Conservation (phyloP, 2,888 invertebrate species). For the Acholoe squamosa region DNA sequence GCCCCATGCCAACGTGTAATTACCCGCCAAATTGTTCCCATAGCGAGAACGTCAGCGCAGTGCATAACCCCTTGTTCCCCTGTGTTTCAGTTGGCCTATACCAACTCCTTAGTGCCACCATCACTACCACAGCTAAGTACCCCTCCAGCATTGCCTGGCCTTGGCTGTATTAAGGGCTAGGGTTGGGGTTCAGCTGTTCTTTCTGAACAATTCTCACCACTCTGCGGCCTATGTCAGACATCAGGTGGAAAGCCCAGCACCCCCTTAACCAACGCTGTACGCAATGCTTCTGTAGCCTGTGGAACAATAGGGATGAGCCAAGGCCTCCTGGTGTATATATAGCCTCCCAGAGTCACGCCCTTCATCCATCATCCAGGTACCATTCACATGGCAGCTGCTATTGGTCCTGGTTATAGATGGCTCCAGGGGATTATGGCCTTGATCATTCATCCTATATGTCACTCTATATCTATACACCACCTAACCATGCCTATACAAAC, state of each 20-base stretch:
- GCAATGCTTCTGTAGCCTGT: too few species aligned
- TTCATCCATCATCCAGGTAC: too few species aligned
- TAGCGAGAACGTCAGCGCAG: not conserved
- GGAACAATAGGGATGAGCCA: too few species aligned
- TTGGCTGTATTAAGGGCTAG: not conserved
- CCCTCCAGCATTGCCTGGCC: not conserved
- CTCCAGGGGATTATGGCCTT: not conserved
- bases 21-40: slow-evolving; percentile 27
- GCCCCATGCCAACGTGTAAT: slow-evolving; percentile 27
- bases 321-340: too few species aligned
- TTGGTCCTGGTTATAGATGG: not conserved
- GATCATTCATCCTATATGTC: not conserved
- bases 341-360: too few species aligned
- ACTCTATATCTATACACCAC: not conserved
- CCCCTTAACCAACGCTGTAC: too few species aligned
- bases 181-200: not conserved
- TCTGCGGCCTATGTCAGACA: not conserved
- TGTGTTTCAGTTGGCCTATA: not conserved
- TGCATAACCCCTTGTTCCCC: slow-evolving; percentile 8
- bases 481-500: not conserved
- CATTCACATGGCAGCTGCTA: not conserved
- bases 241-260: not conserved
- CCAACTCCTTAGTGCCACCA: not conserved
- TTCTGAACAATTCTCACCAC: not conserved
- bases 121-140: not conserved